Evolutionary conservation across 2,888 invertebrate species (phyloP).

Genomic region (Cryptus armator): DNA sequence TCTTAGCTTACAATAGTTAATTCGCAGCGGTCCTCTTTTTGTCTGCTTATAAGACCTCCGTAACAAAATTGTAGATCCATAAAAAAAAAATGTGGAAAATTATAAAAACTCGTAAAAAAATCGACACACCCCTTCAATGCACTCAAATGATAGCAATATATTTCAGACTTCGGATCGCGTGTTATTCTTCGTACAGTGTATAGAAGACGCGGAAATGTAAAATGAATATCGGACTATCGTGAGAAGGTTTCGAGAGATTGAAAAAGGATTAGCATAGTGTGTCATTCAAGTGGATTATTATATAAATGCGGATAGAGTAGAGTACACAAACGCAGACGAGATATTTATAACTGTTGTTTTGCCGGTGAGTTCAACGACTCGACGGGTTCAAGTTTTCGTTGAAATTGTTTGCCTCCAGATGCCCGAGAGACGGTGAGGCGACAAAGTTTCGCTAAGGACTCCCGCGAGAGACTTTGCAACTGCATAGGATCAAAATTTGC

Average conservation of each 20-base stretch:
- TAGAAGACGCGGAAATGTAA: too few relatives aligned
- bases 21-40: too few relatives aligned
- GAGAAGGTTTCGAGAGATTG: neutral
- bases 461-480: constrained; percentile 43
- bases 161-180: too few relatives aligned
- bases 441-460: constrained; percentile 48
- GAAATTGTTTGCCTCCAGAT: constrained; percentile 48
- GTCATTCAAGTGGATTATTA: constrained; percentile 13
- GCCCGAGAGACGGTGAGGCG: constrained; percentile 37
- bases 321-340: constrained; percentile 4
- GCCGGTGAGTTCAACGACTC: constrained; percentile 41
- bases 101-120: too few relatives aligned
- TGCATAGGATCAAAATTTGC: constrained; percentile 48
- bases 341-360: constrained; percentile 35
- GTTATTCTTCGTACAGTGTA: too few relatives aligned
- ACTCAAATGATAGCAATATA: too few relatives aligned
- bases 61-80: too few relatives aligned
- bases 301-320: constrained; percentile 6
- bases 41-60: too few relatives aligned
- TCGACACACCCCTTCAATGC: too few relatives aligned
- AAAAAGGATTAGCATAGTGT: neutral
- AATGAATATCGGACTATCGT: neutral
- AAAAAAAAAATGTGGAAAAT: too few relatives aligned
- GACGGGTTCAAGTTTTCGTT: constrained; percentile 29
- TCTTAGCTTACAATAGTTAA: too few relatives aligned